Percentiles rank a stretch among this genome's conserved stretches.
These are phyloP conservation scores for Drosophila formosana DNA, from an alignment of 2,888 invertebrate species.

Conservation along the genomic window DNA sequence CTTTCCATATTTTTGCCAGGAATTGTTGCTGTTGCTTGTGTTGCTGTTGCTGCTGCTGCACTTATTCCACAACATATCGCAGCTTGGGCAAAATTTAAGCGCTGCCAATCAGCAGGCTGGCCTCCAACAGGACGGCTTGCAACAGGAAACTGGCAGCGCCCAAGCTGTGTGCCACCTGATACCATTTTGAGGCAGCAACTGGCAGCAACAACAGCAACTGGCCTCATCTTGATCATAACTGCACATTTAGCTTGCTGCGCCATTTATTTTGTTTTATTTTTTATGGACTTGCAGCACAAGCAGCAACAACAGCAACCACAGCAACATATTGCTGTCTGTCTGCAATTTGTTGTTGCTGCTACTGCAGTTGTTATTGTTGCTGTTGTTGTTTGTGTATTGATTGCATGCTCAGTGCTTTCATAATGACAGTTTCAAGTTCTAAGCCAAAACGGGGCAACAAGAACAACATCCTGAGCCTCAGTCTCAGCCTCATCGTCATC, in stretches of 20 bases:
- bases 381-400: conserved; percentile 65
- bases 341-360: conserved; percentile 29
- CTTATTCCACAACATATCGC: conserved; percentile 55
- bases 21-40: conserved; percentile 31
- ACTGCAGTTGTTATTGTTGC: conserved; percentile 28
- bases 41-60: conserved; percentile 33
- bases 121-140: conserved; percentile 30
- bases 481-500: conserved; percentile 8
- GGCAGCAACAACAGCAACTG: neutral
- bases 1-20: conserved; percentile 71
- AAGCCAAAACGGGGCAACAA: conserved; percentile 72
- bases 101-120: conserved; percentile 59
- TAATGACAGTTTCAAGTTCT: conserved; percentile 81
- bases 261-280: conserved; percentile 78
- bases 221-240: conserved; percentile 75
- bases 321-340: conserved; percentile 26
- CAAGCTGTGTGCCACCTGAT: conserved; percentile 68
- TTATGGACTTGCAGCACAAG: conserved; percentile 51
- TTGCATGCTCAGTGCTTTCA: conserved; percentile 80
- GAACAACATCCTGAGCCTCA: conserved; percentile 12
- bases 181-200: conserved; percentile 60
- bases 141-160: conserved; percentile 57
- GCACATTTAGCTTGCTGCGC: conserved; percentile 74
- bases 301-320: conserved; percentile 25
- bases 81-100: conserved; percentile 67